phyloP scores from a whole-genome alignment of 2,113 vertebrate genomes.

The Saguinus midas region DNA sequence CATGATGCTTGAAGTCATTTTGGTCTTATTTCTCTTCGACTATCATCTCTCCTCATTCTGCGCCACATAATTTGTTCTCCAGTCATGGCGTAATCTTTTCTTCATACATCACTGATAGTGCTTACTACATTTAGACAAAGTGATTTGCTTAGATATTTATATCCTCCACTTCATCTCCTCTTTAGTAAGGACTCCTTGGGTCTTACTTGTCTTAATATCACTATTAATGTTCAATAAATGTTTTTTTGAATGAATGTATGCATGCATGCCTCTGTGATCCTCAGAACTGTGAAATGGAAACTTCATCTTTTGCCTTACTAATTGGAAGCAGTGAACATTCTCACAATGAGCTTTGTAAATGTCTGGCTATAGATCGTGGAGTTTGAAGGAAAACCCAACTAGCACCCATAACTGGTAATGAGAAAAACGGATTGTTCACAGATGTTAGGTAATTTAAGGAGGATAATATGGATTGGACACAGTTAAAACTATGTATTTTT shows the following conservation, averaged over 20 bases:
- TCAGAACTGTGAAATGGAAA: neutral
- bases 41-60: neutral
- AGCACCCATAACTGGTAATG: neutral
- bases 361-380: neutral
- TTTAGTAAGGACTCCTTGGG: neutral
- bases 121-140: neutral
- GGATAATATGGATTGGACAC: neutral
- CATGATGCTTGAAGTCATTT: neutral
- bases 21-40: neutral
- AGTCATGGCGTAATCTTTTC: neutral
- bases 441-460: neutral
- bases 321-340: neutral
- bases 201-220: neutral
- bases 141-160: neutral
- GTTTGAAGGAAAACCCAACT: neutral
- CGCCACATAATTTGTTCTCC: neutral
- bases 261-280: neutral
- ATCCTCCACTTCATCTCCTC: neutral
- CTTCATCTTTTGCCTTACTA: neutral
- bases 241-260: neutral
- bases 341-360: neutral
- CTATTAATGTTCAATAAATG: neutral
- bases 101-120: neutral
- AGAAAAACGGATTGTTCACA: slow-evolving; percentile 29
- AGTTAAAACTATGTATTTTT: neutral